Evolutionary conservation across 2,113 vertebrate species (phyloP), one percentile per base, ranked within the genome.

Genomic region (Malurus cyaneus): DNA sequence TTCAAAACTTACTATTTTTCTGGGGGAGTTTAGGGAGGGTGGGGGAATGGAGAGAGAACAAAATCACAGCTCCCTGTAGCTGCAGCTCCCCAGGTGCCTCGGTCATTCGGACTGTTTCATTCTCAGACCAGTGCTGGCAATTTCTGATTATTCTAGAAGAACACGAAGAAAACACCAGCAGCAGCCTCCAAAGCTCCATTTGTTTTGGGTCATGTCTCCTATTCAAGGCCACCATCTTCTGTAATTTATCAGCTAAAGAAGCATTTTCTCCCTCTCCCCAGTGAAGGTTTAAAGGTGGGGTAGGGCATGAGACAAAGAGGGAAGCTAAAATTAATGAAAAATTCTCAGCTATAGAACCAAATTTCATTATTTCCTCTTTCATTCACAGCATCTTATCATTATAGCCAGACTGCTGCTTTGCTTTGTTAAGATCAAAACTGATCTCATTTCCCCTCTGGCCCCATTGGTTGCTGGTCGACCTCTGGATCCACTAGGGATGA

Each of bases 401-500:
- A 90, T 87, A 96, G 95, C 95, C 91, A 34, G 89, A 83, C 70
- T 91, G 94, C 94, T 80, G 88, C 81, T 94, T 77, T 57, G 80
- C 80, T 94, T 70, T 74, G 28, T 18, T 65, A 84, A 96, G 94
- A 97, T 95, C 89, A 49, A 77, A 77, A 44, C 53, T 50, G 61
- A 89, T 97, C 96, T 99, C 98, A 99, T 97, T 99, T 99, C 78
- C 98, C 98, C 91, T 99, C 99, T 54, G 98, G 98, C 95, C 98
- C 98, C 86, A 99, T 98, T 80, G 98, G 98, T 89, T 99, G 99
- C 94, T 98, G 98, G 97, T 99, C 99, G 29, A 98, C 98, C 91
- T 99, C 99, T 16, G 99, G 98, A 91, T 99, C 99, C 89, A 99
- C 99, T 70, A 99, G 97, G 23, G 99, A 99, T 8, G 99, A 99